Conservation (phyloP, 2,888 invertebrate genomes). For the Sericinus montela region DNA sequence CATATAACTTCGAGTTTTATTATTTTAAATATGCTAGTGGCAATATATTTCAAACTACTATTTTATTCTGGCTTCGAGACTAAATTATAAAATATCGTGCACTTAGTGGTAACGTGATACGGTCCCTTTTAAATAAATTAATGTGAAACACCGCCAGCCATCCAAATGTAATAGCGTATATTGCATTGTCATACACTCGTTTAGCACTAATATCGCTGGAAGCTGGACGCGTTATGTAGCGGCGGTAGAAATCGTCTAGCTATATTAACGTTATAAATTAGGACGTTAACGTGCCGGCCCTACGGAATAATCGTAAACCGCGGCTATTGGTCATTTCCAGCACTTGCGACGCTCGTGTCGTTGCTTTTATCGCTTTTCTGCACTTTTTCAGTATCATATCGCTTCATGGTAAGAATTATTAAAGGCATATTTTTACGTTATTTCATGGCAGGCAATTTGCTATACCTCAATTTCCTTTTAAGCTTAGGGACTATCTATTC, state of each 20-base stretch:
- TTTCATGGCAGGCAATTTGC: not conserved
- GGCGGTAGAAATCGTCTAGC: slow-evolving; percentile 50
- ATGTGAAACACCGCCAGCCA: not conserved
- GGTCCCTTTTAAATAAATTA: not conserved
- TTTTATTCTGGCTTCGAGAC: too few species aligned
- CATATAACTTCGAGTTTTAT: too few species aligned
- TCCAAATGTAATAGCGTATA: slow-evolving; percentile 16
- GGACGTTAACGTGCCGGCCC: slow-evolving; percentile 53
- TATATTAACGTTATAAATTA: slow-evolving; percentile 77
- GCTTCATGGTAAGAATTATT: slow-evolving; percentile 9
- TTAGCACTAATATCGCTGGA: slow-evolving; percentile 34
- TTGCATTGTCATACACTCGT: slow-evolving; percentile 26
- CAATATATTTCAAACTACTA: too few species aligned
- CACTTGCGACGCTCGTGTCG: slow-evolving; percentile 11
- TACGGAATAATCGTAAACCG: slow-evolving; percentile 15
- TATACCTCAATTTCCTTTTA: too few species aligned
- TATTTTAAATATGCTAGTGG: too few species aligned
- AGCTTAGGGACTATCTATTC: too few species aligned
- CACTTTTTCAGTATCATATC: slow-evolving; percentile 17
- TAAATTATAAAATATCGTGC: not conserved
- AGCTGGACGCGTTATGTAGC: slow-evolving; percentile 25
- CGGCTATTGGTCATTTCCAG: slow-evolving; percentile 12
- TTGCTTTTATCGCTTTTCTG: slow-evolving; percentile 12
- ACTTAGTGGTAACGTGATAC: not conserved
- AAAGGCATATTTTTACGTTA: slow-evolving; percentile 9